These are phyloP conservation scores for Ictalurus furcatus DNA, from an alignment of 2,113 vertebrate genomes.

Conservation along the genomic window DNA sequence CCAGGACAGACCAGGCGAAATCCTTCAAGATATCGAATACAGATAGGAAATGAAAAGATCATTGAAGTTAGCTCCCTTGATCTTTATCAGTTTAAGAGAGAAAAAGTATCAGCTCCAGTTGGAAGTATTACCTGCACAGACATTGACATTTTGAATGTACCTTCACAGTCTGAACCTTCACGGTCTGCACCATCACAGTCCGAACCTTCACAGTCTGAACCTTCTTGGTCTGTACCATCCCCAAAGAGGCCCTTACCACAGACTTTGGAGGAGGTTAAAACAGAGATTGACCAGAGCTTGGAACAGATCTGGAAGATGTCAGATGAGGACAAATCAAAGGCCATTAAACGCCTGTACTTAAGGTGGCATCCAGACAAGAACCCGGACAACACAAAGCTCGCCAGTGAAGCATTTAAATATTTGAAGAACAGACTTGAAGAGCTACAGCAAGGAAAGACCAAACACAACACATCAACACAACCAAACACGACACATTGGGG, in stretches of 20 bases:
- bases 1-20: conserved; percentile 30
- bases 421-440: conserved; percentile 68
- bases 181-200: not conserved
- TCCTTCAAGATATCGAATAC: conserved; percentile 66
- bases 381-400: conserved; percentile 54
- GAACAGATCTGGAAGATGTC: conserved; percentile 70
- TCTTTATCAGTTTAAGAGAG: conserved; percentile 74
- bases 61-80: conserved; percentile 71
- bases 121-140: conserved; percentile 30
- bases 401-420: conserved; percentile 72
- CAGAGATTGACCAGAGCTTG: conserved; percentile 73
- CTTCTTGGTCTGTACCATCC: not conserved
- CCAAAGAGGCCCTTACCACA: conserved; percentile 40
- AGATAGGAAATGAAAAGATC: conserved; percentile 62
- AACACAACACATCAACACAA: not conserved
- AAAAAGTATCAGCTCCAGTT: conserved; percentile 37
- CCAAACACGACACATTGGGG: not conserved
- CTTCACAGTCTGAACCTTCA: not conserved
- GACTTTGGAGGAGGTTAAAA: conserved; percentile 70
- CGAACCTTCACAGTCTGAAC: not conserved
- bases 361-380: conserved; percentile 82
- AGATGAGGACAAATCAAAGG: conserved; percentile 65
- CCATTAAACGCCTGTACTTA: conserved; percentile 75
- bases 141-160: not conserved
- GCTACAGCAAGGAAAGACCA: conserved; percentile 34